These are phyloP conservation scores for Listronotus bonariensis DNA, from an alignment of 1,140 invertebrate species.

Conservation along the genomic window DNA sequence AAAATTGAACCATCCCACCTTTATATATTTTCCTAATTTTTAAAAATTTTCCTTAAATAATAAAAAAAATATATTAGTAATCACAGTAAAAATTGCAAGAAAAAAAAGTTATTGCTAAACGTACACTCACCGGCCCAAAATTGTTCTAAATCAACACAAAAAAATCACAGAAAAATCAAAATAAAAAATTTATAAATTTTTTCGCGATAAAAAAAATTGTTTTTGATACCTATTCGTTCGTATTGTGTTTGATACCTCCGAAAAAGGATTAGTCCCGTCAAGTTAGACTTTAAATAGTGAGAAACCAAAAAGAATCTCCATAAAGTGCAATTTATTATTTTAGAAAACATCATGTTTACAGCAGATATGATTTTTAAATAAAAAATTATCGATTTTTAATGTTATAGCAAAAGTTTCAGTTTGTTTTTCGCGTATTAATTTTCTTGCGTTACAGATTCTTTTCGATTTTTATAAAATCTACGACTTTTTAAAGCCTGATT, in stretches of 20 bases:
- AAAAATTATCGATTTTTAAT: too few relatives aligned
- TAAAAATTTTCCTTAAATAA: constrained; percentile 23
- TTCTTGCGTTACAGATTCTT: too few relatives aligned
- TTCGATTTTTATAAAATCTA: too few relatives aligned
- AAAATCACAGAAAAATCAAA: constrained; percentile 38
- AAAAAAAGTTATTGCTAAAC: constrained; percentile 35
- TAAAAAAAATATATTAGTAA: constrained; percentile 30
- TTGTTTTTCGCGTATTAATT: too few relatives aligned
- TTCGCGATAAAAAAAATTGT: not conserved
- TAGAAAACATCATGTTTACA: too few relatives aligned
- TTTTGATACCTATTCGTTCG: constrained; percentile 22
- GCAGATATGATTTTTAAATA: too few relatives aligned
- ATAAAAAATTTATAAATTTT: constrained; percentile 23
- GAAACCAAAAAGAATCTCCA: too few relatives aligned
- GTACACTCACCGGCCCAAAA: constrained; percentile 31
- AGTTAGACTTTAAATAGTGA: too few relatives aligned
- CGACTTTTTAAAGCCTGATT: too few relatives aligned
- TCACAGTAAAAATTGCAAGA: constrained; percentile 31
- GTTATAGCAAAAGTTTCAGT: too few relatives aligned
- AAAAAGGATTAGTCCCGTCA: constrained; percentile 1
- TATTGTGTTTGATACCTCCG: constrained; percentile 13
- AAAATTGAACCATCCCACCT: not conserved
- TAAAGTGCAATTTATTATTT: too few relatives aligned
- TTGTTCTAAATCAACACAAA: constrained; percentile 7
- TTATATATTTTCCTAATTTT: constrained; percentile 24